These are phyloP conservation scores for Burhinus bistriatus DNA, from an alignment of 2,113 vertebrate species.

Conservation along the genomic window DNA sequence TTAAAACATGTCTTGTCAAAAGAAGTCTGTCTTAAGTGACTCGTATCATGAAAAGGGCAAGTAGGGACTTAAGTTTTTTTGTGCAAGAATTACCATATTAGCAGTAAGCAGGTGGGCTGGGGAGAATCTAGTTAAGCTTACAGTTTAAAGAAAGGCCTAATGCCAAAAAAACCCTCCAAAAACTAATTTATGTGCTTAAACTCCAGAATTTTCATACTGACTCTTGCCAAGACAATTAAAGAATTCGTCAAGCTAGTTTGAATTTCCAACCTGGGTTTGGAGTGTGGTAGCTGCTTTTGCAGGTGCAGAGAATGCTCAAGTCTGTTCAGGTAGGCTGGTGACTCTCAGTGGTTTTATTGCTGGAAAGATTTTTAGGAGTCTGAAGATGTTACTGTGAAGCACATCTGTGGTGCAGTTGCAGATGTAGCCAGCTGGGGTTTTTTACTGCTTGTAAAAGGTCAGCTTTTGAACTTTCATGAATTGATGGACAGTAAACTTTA, in stretches of 20 bases:
- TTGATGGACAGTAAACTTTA: background rate
- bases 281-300: accelerated
- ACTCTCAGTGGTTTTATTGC: background rate
- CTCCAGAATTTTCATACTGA: background rate
- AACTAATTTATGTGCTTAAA: background rate
- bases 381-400: background rate
- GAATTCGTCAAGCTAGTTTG: background rate
- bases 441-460: background rate
- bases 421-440: background rate
- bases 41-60: background rate
- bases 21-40: background rate
- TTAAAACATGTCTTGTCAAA: background rate
- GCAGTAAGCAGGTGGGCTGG: background rate
- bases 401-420: background rate
- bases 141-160: background rate
- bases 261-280: background rate
- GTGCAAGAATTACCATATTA: background rate
- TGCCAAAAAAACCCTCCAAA: background rate
- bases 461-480: background rate
- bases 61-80: background rate
- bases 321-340: background rate
- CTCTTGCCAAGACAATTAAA: slow-evolving; percentile 4
- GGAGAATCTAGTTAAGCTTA: background rate
- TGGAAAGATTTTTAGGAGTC: background rate
- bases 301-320: background rate